Conservation (phyloP, 92 coral and sea anemone species). For the Pocillopora grandis region DNA sequence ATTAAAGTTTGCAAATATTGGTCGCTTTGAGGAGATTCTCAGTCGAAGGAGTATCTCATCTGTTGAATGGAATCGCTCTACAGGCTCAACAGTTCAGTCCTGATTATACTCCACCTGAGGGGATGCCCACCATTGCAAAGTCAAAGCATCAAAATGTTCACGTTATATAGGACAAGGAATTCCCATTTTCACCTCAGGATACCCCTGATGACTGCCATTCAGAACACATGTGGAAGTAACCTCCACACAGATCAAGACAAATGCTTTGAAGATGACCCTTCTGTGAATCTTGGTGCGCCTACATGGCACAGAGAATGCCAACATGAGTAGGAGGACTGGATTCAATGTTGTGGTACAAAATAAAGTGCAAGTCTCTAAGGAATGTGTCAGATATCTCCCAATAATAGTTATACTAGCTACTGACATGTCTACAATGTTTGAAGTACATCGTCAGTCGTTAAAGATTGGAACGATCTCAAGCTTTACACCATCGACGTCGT, state of each 20-base stretch:
- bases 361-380: slow-evolving; percentile 41
- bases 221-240: slow-evolving; percentile 62
- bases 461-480: slow-evolving; percentile 29
- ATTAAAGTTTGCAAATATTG: too few species aligned
- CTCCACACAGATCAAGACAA: slow-evolving; percentile 26
- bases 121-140: too few species aligned
- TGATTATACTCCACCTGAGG: too few species aligned
- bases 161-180: neutral
- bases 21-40: too few species aligned
- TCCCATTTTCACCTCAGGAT: slow-evolving; percentile 57
- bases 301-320: slow-evolving; percentile 58
- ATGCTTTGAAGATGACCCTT: slow-evolving; percentile 52
- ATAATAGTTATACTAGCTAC: slow-evolving; percentile 58
- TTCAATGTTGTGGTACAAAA: slow-evolving; percentile 53
- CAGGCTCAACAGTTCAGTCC: too few species aligned
- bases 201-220: slow-evolving; percentile 43
- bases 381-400: slow-evolving; percentile 53
- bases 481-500: neutral
- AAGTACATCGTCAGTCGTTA: slow-evolving; percentile 42
- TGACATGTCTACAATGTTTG: slow-evolving; percentile 55
- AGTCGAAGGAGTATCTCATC: too few species aligned
- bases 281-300: slow-evolving; percentile 66
- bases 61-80: too few species aligned
- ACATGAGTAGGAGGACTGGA: slow-evolving; percentile 70
- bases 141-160: too few species aligned